Evolutionary conservation across 2,888 invertebrate genomes (phyloP).

Genomic region (Coelinius sp.): DNA sequence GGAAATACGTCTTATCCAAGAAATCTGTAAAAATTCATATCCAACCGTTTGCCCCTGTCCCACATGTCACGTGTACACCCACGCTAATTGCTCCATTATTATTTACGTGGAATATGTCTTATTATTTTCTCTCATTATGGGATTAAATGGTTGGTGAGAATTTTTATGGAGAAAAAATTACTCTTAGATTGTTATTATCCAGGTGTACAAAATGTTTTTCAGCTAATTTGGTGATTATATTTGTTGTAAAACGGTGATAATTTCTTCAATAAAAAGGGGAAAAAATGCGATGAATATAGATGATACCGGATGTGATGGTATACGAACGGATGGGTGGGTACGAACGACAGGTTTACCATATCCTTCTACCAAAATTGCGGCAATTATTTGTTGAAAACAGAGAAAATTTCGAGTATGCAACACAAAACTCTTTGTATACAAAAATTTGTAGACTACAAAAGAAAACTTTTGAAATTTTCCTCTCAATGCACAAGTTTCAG

Average conservation of each 20-base stretch:
- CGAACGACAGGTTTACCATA: slow-evolving; percentile 24
- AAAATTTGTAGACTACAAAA: background rate
- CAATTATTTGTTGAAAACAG: slow-evolving; percentile 18
- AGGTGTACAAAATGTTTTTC: background rate
- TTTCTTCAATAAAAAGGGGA: slow-evolving; percentile 3
- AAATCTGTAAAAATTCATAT: slow-evolving; percentile 9
- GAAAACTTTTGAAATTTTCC: background rate
- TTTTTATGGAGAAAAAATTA: background rate
- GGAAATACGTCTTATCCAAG: too few species aligned
- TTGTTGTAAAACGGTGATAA: background rate
- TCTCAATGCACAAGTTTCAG: too few species aligned
- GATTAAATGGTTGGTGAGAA: background rate
- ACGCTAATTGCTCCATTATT: slow-evolving; percentile 61
- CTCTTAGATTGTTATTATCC: too few species aligned
- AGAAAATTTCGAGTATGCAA: background rate
- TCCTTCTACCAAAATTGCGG: slow-evolving; percentile 35
- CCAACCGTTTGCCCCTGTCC: slow-evolving; percentile 48
- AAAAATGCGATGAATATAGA: slow-evolving; percentile 16
- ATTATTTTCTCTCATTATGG: background rate
- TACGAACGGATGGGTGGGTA: slow-evolving; percentile 34
- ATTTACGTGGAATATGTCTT: slow-evolving; percentile 32
- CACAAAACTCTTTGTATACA: too few species aligned
- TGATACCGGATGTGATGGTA: slow-evolving; percentile 39
- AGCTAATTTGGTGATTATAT: too few species aligned
- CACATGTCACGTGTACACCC: slow-evolving; percentile 59